Conservation (phyloP, 2,797 vertebrate species). For the Crocodylus rhombifer region DNA sequence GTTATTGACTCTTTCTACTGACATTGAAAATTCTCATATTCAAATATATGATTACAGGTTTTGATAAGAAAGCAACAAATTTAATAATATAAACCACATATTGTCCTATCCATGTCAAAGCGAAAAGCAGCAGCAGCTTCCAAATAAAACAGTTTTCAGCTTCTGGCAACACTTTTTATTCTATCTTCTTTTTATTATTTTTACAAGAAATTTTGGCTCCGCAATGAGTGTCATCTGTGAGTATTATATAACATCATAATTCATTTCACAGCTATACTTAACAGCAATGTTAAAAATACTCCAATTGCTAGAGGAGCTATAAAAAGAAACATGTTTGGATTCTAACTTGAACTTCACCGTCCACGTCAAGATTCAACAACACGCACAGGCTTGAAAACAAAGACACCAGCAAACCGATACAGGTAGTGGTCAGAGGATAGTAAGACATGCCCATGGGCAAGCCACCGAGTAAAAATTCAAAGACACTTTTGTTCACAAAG, state of each 20-base stretch:
- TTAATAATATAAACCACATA: conserved; percentile 41
- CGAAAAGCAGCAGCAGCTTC: conserved; percentile 46
- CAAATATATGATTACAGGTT: conserved; percentile 35
- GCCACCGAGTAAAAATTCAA: background rate
- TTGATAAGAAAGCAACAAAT: conserved; percentile 40
- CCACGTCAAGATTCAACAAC: rapidly evolving
- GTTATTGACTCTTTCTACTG: background rate
- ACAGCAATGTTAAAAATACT: background rate
- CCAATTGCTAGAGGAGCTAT: background rate
- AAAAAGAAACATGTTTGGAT: conserved; percentile 1
- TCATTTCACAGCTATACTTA: background rate
- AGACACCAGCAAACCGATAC: rapidly evolving
- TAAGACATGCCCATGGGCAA: background rate
- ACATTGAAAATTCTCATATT: conserved; percentile 50
- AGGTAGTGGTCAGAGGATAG: background rate
- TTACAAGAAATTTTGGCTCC: conserved; percentile 55
- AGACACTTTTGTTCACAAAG: background rate
- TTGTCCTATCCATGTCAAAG: conserved; percentile 48
- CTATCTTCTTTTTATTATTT: conserved; percentile 54
- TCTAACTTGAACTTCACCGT: background rate
- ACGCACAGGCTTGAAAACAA: background rate
- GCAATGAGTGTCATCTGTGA: conserved; percentile 39
- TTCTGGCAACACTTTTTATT: conserved; percentile 56
- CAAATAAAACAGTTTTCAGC: conserved; percentile 46
- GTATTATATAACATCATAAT: conserved; percentile 42